These are phyloP conservation scores for Crossocerus cetratus DNA, from an alignment of 2,888 invertebrate species.

Conservation along the genomic window DNA sequence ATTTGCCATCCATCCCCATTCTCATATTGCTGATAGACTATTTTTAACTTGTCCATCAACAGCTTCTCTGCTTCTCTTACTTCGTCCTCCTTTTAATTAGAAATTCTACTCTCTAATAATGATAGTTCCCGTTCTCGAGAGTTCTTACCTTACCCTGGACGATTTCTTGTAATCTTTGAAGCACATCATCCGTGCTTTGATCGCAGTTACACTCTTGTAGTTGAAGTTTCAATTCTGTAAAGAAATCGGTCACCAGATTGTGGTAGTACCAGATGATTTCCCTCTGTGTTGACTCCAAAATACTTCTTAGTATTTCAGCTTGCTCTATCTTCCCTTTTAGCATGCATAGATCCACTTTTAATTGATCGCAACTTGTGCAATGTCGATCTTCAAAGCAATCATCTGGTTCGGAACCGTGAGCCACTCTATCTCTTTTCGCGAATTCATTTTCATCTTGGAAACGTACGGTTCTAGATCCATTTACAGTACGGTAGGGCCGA, in stretches of 20 bases:
- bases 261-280: conserved; percentile 59
- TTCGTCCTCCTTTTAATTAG: conserved; percentile 52
- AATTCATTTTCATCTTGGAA: conserved; percentile 18
- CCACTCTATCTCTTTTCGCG: background rate
- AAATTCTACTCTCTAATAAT: conserved; percentile 12
- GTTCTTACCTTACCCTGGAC: conserved; percentile 59
- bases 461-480: conserved; percentile 12
- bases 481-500: conserved; percentile 6
- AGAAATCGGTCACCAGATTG: conserved; percentile 49
- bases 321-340: conserved; percentile 9
- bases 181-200: conserved; percentile 49
- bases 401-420: too few species aligned
- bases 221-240: conserved; percentile 53
- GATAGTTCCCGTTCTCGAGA: background rate
- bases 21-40: conserved; percentile 54
- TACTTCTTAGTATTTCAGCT: conserved; percentile 54
- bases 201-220: conserved; percentile 47
- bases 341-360: too few species aligned
- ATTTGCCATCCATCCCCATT: conserved; percentile 57
- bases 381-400: too few species aligned
- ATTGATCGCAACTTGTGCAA: too few species aligned
- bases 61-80: conserved; percentile 44
- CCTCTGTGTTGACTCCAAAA: conserved; percentile 55
- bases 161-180: conserved; percentile 59
- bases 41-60: conserved; percentile 55